phyloP scores from a whole-genome alignment of 1,140 invertebrate genomes.

The Cydia amplana region DNA sequence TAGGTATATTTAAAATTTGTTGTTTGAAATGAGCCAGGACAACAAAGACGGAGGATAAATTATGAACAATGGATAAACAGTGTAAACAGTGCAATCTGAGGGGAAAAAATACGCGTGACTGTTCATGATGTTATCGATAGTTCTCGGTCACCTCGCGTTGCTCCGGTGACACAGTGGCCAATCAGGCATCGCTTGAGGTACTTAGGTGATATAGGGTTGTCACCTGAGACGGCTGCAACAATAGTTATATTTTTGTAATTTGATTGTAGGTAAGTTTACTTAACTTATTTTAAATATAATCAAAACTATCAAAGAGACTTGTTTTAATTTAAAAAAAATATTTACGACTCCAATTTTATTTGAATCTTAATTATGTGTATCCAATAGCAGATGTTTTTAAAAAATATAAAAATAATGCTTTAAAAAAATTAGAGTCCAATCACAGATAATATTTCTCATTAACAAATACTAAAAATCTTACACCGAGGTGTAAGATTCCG shows the following conservation, averaged over 20 bases:
- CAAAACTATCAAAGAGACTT: too few relatives aligned
- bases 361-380: too few relatives aligned
- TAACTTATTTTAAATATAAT: too few relatives aligned
- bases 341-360: too few relatives aligned
- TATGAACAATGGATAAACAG: background rate
- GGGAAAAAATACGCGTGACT: background rate
- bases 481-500: too few relatives aligned
- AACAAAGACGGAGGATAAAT: background rate
- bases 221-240: background rate
- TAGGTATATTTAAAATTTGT: too few relatives aligned
- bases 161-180: background rate
- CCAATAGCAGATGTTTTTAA: too few relatives aligned
- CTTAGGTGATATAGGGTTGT: background rate
- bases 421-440: too few relatives aligned
- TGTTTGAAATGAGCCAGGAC: background rate
- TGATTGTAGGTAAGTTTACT: too few relatives aligned
- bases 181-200: background rate
- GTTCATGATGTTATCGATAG: background rate
- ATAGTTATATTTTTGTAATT: too few relatives aligned
- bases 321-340: too few relatives aligned
- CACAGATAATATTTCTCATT: background rate
- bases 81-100: background rate
- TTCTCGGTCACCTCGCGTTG: slow-evolving; percentile 9
- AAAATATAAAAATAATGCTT: too few relatives aligned
- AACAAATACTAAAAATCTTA: background rate